Base-by-base conservation (phyloP, 2,797 vertebrate genomes). In the Pteronotus mesoamericanus region DNA sequence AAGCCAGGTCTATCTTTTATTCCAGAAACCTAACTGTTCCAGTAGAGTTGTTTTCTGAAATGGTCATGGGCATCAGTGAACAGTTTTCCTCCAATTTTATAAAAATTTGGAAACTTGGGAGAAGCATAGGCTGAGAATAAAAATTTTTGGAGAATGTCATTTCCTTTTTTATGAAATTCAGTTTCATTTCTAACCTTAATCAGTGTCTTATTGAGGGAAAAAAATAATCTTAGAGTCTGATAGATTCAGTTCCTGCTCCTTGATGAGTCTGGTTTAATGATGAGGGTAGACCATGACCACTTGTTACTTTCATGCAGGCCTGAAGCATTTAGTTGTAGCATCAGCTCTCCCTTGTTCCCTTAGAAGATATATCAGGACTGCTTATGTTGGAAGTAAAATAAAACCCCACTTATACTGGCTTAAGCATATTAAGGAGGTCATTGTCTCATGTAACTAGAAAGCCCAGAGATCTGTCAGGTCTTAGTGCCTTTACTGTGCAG, bases 401-500 rank as follows among this genome's bases (percentile, higher is more conserved):
- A 86, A 88, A 90, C 16, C 19, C 6, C 59, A 92, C 42, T 69
- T 26, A 61, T 24, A 61, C 26, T 96, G 14, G 51, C 61, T 68
- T 61, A 71, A 68, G 39, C 83, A 51, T 94, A n/a, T 93, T 92
- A 82, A 82, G 64, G n/a, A 88, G 71, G 59, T 59, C 94, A 80
- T 80, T 84, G 44, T 22, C 84, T 95, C 37, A 39, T 80, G 29
- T 90, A 87, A 86, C 42, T 83, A 34, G 75, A 92, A 93, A 94
- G 42, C 69, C 77, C 78, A 44, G 48, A 84, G 55, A 26, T 59
- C 10, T 68, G 26, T 89, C 19, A 74, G 59, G 10, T 42, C 51
- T 88, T 53, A 78, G 19, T 44, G 5, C 61, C 89, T 68, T 79
- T 78, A 72, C 48, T 78, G 15, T n/a, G 59, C 6, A 77, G 21